A percentile compares a stretch with the other conserved stretches of the same genome.
phyloP scores from a whole-genome alignment of 2,888 invertebrate species.

The Sericinus montela region DNA sequence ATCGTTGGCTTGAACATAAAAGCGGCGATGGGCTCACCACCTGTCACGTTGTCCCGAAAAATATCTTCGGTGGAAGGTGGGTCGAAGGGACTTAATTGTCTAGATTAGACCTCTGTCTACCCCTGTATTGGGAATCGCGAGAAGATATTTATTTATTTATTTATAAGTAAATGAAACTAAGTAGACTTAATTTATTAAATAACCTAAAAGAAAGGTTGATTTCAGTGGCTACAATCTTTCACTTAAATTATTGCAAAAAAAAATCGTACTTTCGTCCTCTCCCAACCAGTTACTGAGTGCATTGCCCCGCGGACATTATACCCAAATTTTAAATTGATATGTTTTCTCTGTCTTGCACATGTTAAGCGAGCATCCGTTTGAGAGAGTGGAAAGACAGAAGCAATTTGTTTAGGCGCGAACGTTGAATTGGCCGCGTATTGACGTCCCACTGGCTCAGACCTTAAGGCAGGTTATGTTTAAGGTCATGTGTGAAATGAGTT shows the following conservation, averaged over 20 bases:
- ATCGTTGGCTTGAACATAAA: no score
- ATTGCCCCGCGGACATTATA: slow-evolving; percentile 63
- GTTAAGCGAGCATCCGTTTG: slow-evolving; percentile 29
- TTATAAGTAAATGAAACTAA: no score
- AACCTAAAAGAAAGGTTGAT: slow-evolving; percentile 1
- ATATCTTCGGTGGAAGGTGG: no score
- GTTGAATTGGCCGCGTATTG: slow-evolving; percentile 54
- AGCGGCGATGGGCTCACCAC: no score
- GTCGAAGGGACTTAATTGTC: no score
- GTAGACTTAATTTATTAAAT: not conserved
- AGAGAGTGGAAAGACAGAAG: slow-evolving; percentile 39
- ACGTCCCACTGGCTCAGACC: slow-evolving; percentile 56
- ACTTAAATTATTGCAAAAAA: slow-evolving; percentile 55
- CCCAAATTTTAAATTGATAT: slow-evolving; percentile 64
- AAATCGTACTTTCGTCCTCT: slow-evolving; percentile 76
- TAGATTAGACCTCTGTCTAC: no score
- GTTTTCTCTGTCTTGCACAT: slow-evolving; percentile 45
- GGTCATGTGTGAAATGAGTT: slow-evolving; percentile 47
- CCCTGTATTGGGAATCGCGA: no score
- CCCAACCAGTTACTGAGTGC: slow-evolving; percentile 69
- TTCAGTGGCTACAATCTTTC: slow-evolving; percentile 41
- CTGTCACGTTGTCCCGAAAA: no score
- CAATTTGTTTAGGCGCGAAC: slow-evolving; percentile 50
- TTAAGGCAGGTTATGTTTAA: slow-evolving; percentile 76
- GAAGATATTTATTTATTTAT: no score